Base-by-base conservation (phyloP, 2,888 invertebrate species). In the Lycia hirtaria region DNA sequence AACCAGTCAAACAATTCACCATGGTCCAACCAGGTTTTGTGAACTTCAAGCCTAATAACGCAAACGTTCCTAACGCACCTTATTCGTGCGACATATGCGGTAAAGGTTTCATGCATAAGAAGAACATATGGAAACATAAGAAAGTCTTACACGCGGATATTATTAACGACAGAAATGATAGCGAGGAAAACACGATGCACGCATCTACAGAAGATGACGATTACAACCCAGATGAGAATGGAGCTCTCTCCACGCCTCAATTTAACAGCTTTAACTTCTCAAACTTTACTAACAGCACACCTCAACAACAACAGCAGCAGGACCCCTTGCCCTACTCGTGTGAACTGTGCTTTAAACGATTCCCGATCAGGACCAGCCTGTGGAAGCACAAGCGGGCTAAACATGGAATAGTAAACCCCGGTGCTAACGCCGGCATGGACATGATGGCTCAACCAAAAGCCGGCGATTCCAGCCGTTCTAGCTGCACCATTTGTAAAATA, bases 31-130 rank as follows among this genome's bases (percentile, higher is more conserved):
- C 83, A 6, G 80, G 80, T 22, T 80, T 85, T 62, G 76, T 87
- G 28, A 74, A 83, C 12, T 89, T 85, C 61, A 89, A 89, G 71
- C 82, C 88, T 40, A 84, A 82, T 56, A 84, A 82, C 55, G 84
- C 55, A 0, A 87, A 86, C 65, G 89, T 92, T 66, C 89, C 91
- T 56, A 90, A 91, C 50, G 92, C 92, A 51, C 92, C 85, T 40
- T 93, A 93, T 65, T 92, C 92, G 33, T 95, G 95, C 73, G 94
- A 95, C 59, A 87, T 93, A 40, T 95, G 95, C 65, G 94, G 95
- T n/a, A 93, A 94, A 73, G 92, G 92, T 24, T 92, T 92, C 65
- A 90, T 92, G 87, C 92, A 92, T 62, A 92, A 92, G 80, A 92
- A 92, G 68, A 92, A 92, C 72, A 92, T 92, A 57, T 92, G 92